These are phyloP conservation scores for Diabrotica virgifera DNA, from an alignment of 1,140 invertebrate genomes.

Conservation along the genomic window DNA sequence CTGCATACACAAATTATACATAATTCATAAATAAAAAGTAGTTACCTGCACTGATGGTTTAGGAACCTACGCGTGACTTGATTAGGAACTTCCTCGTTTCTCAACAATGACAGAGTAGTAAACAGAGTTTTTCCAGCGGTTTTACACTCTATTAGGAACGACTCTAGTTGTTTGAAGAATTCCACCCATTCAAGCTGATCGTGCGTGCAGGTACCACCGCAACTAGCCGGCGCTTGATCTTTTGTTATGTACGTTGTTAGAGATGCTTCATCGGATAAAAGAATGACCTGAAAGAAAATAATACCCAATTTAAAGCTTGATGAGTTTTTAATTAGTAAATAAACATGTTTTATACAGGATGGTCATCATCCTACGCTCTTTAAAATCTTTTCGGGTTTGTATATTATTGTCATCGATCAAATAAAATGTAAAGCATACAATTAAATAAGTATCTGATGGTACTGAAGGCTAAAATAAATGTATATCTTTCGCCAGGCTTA, in stretches of 20 bases:
- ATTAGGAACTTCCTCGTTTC: slow-evolving; percentile 50
- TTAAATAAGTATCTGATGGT: too few relatives aligned
- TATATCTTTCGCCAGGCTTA: too few relatives aligned
- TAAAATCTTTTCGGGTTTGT: too few relatives aligned
- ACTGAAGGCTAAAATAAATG: too few relatives aligned
- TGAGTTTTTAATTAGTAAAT: neutral
- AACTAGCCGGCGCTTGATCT: slow-evolving; percentile 52
- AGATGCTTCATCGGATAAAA: slow-evolving; percentile 42
- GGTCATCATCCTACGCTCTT: too few relatives aligned
- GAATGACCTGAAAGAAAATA: slow-evolving; percentile 34
- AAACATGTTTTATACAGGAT: too few relatives aligned
- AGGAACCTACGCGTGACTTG: slow-evolving; percentile 52
- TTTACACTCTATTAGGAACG: slow-evolving; percentile 52
- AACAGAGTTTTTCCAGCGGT: slow-evolving; percentile 52
- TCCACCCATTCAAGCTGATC: slow-evolving; percentile 62
- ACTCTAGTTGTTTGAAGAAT: slow-evolving; percentile 60
- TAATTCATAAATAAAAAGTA: neutral
- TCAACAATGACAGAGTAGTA: slow-evolving; percentile 53
- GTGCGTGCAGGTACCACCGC: slow-evolving; percentile 53
- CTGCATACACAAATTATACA: too few relatives aligned
- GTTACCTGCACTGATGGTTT: slow-evolving; percentile 53
- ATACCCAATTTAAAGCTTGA: neutral
- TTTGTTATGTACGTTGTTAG: slow-evolving; percentile 46
- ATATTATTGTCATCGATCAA: too few relatives aligned
- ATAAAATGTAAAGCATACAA: too few relatives aligned